phyloP scores from a whole-genome alignment of 2,113 vertebrate genomes.

The Vidua chalybeata region DNA sequence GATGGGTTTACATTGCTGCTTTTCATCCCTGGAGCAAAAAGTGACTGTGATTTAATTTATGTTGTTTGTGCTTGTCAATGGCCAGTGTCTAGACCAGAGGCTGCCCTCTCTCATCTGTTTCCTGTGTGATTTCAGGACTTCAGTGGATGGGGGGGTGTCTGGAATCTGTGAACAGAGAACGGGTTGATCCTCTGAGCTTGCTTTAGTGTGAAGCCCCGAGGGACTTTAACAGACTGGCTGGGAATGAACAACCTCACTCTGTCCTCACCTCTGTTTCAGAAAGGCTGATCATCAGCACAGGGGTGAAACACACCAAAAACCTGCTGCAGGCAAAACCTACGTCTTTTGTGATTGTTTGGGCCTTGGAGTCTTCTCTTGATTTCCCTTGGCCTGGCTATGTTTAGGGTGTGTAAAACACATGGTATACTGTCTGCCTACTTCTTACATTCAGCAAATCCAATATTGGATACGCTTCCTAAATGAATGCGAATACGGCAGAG shows the following conservation, averaged over 20 bases:
- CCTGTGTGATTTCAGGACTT: not conserved
- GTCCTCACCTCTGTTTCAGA: not conserved
- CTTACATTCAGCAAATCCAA: not conserved
- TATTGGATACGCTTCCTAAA: not conserved
- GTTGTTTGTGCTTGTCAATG: not conserved
- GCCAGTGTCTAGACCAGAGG: not conserved
- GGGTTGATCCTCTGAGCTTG: not conserved
- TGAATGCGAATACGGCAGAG: not conserved
- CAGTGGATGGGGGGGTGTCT: not conserved
- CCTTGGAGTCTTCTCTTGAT: not conserved
- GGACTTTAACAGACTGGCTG: not conserved
- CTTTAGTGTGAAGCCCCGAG: not conserved
- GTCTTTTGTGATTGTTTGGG: not conserved
- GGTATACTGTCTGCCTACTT: not conserved
- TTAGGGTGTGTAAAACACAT: not conserved
- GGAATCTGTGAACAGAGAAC: not conserved
- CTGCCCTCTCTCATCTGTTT: not conserved
- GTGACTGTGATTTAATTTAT: not conserved
- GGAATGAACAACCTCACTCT: not conserved
- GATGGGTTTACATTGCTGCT: not conserved
- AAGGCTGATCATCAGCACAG: accelerated
- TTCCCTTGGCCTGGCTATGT: not conserved
- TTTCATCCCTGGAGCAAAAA: conserved; percentile 22
- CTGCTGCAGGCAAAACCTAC: not conserved
- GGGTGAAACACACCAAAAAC: not conserved